Percentiles rank a stretch among this genome's conserved stretches.
Evolutionary conservation across 2,888 invertebrate genomes (phyloP).

Genomic region (Isotomurus palustris): DNA sequence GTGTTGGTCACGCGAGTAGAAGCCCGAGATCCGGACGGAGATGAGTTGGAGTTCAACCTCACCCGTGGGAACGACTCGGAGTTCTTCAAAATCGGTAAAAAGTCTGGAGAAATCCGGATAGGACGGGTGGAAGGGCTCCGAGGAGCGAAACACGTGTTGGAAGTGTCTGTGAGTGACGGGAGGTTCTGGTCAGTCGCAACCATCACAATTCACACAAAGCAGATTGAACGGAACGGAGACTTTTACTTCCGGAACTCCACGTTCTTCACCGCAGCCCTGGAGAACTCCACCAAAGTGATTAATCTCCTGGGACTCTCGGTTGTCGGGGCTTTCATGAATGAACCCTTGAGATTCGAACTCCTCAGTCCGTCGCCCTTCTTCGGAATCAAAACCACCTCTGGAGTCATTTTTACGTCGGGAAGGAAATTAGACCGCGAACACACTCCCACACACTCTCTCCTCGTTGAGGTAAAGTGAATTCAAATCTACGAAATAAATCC

Average conservation of each 20-base stretch:
- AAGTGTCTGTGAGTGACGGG: slow-evolving; percentile 77
- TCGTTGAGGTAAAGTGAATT: slow-evolving; percentile 65
- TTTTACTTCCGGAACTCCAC: slow-evolving; percentile 74
- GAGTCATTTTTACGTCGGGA: slow-evolving; percentile 81
- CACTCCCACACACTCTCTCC: slow-evolving; percentile 72
- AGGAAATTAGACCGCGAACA: slow-evolving; percentile 79
- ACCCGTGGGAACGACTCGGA: slow-evolving; percentile 73
- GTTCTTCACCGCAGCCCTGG: slow-evolving; percentile 74
- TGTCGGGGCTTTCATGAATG: slow-evolving; percentile 79
- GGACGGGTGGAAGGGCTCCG: slow-evolving; percentile 60
- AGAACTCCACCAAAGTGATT: slow-evolving; percentile 76
- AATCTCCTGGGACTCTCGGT: slow-evolving; percentile 81
- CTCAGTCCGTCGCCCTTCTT: slow-evolving; percentile 83
- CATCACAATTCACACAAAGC: slow-evolving; percentile 64
- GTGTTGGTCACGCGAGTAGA: slow-evolving; percentile 40
- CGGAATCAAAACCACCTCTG: slow-evolving; percentile 80
- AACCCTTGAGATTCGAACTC: slow-evolving; percentile 78
- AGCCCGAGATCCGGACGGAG: slow-evolving; percentile 43
- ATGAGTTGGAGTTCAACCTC: slow-evolving; percentile 66
- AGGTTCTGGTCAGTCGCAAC: slow-evolving; percentile 68
- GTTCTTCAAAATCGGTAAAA: slow-evolving; percentile 66
- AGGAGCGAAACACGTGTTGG: slow-evolving; percentile 60
- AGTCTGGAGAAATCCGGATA: slow-evolving; percentile 64
- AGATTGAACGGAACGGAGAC: slow-evolving; percentile 64
- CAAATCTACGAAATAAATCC: slow-evolving; percentile 7